phyloP scores from a whole-genome alignment of 2,113 vertebrate species.

The Hucho hucho region DNA sequence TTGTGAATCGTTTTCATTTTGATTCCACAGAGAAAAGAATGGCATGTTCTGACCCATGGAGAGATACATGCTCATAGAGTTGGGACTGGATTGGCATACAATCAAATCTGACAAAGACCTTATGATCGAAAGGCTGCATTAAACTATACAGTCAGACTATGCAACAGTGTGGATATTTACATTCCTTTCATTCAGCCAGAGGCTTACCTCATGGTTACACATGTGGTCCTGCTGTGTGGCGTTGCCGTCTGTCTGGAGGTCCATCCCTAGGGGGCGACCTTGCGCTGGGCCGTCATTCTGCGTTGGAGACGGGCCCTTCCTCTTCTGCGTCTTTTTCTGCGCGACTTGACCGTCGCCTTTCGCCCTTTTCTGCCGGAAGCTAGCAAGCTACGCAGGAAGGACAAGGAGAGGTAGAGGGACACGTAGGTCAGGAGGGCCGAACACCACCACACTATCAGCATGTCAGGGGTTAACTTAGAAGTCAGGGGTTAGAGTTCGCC shows the following conservation, averaged over 20 bases:
- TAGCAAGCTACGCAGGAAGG: slow-evolving; percentile 77
- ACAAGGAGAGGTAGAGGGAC: slow-evolving; percentile 70
- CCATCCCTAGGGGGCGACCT: slow-evolving; percentile 56
- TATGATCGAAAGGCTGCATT: too few species aligned
- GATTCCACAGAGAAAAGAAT: too few species aligned
- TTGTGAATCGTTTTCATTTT: too few species aligned
- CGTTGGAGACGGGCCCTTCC: slow-evolving; percentile 71
- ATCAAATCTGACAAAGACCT: too few species aligned
- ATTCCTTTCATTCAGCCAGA: not conserved
- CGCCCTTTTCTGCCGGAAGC: slow-evolving; percentile 73
- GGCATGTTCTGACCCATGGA: too few species aligned
- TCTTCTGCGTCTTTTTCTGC: slow-evolving; percentile 77
- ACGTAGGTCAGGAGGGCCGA: slow-evolving; percentile 71
- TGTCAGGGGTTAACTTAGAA: slow-evolving; percentile 36
- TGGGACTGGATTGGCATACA: too few species aligned
- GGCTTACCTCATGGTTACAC: slow-evolving; percentile 55
- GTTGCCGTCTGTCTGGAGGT: slow-evolving; percentile 1
- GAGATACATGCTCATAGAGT: too few species aligned
- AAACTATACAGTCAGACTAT: too few species aligned
- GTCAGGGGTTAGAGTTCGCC: not conserved
- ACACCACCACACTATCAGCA: slow-evolving; percentile 73
- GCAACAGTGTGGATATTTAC: not conserved
- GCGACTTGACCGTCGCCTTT: slow-evolving; percentile 66
- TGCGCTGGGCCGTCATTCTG: slow-evolving; percentile 60
- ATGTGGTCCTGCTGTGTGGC: slow-evolving; percentile 26